These are phyloP conservation scores for Lacerta agilis DNA, from an alignment of 2,797 vertebrate species.

Conservation along the genomic window DNA sequence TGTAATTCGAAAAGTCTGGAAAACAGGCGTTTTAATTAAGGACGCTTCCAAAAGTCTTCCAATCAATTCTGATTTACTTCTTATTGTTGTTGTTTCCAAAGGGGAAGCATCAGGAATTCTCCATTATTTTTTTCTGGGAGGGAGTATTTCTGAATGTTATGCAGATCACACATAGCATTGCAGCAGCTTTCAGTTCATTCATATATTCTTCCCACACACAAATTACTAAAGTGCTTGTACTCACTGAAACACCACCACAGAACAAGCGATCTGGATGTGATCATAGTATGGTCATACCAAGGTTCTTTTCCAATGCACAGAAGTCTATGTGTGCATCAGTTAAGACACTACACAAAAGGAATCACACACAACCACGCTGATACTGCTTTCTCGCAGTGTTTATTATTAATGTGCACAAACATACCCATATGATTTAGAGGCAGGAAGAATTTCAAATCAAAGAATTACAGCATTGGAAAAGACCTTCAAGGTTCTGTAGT, in stretches of 20 bases:
- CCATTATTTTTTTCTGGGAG: too few relatives aligned
- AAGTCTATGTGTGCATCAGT: neutral
- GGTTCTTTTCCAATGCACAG: too few relatives aligned
- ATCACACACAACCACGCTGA: neutral
- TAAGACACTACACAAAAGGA: neutral
- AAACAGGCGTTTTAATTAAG: neutral
- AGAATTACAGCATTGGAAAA: neutral
- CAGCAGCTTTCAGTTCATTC: neutral
- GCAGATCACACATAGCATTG: neutral
- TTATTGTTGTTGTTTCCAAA: neutral
- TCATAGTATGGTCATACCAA: neutral
- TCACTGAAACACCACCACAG: neutral
- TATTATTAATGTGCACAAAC: neutral
- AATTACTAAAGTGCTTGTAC: neutral
- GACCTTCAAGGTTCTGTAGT: too few relatives aligned
- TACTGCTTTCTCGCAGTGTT: neutral
- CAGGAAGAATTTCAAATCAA: neutral
- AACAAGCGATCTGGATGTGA: neutral
- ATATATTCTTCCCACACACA: neutral
- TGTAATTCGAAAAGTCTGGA: neutral
- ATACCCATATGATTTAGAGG: neutral
- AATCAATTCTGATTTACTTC: neutral
- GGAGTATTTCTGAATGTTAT: neutral
- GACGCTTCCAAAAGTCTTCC: neutral
- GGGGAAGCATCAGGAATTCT: neutral